These are phyloP conservation scores for Liasis olivaceus DNA, from an alignment of 2,797 vertebrate species.

Conservation along the genomic window DNA sequence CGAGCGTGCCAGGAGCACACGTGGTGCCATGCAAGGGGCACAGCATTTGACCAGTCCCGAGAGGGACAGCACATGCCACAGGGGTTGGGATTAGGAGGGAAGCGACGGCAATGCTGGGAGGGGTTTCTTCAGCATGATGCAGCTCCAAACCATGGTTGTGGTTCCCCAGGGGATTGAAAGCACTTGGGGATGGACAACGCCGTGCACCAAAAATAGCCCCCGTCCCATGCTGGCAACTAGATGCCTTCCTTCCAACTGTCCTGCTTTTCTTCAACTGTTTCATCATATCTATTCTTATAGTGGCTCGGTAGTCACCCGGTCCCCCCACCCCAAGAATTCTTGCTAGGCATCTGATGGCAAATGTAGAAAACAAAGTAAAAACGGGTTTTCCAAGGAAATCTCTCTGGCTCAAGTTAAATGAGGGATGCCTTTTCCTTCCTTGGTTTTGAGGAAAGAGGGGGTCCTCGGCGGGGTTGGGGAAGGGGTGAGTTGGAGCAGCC, in stretches of 20 bases:
- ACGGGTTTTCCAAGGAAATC: not conserved
- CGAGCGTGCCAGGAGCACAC: rapidly evolving
- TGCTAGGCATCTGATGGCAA: not conserved
- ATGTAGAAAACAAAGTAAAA: not conserved
- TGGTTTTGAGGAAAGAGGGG: too few relatives aligned
- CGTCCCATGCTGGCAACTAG: too few relatives aligned
- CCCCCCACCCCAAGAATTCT: not conserved
- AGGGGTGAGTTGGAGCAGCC: too few relatives aligned
- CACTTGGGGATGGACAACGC: rapidly evolving
- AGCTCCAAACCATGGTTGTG: not conserved
- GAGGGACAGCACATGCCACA: not conserved
- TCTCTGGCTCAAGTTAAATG: not conserved
- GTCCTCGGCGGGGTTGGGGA: too few relatives aligned
- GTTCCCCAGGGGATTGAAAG: not conserved
- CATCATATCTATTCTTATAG: not conserved
- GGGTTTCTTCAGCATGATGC: too few relatives aligned
- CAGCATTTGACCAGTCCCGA: too few relatives aligned
- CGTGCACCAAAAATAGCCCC: not conserved
- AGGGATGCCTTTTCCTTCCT: too few relatives aligned
- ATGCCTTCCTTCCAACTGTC: not conserved
- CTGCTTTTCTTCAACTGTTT: too few relatives aligned
- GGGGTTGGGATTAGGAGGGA: not conserved
- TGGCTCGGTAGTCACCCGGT: not conserved
- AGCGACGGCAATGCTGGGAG: not conserved
- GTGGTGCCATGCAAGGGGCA: not conserved